Percentiles rank a stretch among this genome's conserved stretches.
Conservation (phyloP, 2,888 invertebrate genomes). For the Aquatica leii region DNA sequence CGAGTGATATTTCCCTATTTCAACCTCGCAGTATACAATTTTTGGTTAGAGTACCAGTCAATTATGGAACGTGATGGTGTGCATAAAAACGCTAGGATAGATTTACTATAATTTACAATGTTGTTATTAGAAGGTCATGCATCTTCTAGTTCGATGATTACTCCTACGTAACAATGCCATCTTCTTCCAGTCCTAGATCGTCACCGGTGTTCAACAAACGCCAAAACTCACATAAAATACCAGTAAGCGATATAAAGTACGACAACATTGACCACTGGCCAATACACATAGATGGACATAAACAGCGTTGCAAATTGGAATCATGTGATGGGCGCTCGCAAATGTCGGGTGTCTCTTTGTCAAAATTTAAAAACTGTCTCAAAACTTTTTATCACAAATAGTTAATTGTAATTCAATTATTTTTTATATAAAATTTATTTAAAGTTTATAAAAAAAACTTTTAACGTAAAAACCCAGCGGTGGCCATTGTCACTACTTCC, state of each 20-base stretch:
- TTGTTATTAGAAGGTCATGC: not conserved
- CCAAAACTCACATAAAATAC: slow-evolving; percentile 6
- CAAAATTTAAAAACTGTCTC: slow-evolving; percentile 12
- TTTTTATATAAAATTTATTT: too few species aligned
- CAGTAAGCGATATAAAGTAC: not conserved
- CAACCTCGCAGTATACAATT: slow-evolving; percentile 14
- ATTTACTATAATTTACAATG: slow-evolving; percentile 8
- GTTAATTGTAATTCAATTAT: too few species aligned
- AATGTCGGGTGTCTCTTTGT: not conserved
- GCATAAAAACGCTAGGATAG: not conserved
- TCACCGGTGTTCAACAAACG: not conserved
- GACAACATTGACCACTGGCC: slow-evolving; percentile 18
- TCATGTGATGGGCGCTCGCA: slow-evolving; percentile 5
- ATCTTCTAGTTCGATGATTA: not conserved
- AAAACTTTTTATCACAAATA: too few species aligned
- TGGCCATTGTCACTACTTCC: too few species aligned
- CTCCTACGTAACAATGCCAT: not conserved
- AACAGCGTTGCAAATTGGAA: slow-evolving; percentile 23
- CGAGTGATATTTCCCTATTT: slow-evolving; percentile 17
- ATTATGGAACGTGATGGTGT: not conserved
- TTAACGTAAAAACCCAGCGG: too few species aligned
- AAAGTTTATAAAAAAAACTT: too few species aligned
- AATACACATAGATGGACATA: slow-evolving; percentile 12
- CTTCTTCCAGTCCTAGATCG: not conserved
- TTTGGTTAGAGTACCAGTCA: not conserved